Evolutionary conservation across 2,888 invertebrate genomes (phyloP).

Genomic region (Lamellibrachia columna): DNA sequence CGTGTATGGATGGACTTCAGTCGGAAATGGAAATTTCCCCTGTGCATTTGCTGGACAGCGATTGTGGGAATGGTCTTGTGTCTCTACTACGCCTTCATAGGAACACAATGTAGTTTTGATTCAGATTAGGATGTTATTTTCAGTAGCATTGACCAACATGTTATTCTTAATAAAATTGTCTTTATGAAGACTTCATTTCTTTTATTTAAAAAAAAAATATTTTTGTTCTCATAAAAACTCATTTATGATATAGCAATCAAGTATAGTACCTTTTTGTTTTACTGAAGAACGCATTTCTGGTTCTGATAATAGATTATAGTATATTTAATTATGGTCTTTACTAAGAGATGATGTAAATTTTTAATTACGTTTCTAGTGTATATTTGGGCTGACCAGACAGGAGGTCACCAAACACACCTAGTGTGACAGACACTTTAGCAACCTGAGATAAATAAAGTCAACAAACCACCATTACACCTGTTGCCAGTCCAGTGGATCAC

Average conservation of each 20-base stretch:
- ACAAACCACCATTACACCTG: neutral
- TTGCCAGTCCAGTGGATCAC: neutral
- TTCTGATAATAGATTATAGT: too few species aligned
- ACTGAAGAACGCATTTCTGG: neutral
- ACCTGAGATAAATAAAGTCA: neutral
- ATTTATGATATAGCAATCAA: neutral
- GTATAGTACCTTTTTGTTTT: neutral
- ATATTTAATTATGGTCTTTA: neutral
- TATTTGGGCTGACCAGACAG: neutral
- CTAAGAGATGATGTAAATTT: neutral
- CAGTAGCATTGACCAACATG: neutral
- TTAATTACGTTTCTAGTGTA: neutral
- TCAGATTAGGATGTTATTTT: neutral
- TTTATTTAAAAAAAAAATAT: neutral
- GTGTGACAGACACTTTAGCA: neutral
- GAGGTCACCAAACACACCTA: neutral
- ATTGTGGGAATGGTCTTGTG: neutral
- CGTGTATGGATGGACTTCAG: neutral
- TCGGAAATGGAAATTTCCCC: neutral
- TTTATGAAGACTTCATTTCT: neutral
- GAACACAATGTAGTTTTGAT: neutral
- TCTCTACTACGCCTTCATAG: neutral
- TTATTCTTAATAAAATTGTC: neutral
- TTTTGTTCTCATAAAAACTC: neutral
- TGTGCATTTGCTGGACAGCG: neutral